Evolutionary conservation across 1,140 invertebrate genomes (phyloP).

Genomic region (Dolichoris vasculosae): DNA sequence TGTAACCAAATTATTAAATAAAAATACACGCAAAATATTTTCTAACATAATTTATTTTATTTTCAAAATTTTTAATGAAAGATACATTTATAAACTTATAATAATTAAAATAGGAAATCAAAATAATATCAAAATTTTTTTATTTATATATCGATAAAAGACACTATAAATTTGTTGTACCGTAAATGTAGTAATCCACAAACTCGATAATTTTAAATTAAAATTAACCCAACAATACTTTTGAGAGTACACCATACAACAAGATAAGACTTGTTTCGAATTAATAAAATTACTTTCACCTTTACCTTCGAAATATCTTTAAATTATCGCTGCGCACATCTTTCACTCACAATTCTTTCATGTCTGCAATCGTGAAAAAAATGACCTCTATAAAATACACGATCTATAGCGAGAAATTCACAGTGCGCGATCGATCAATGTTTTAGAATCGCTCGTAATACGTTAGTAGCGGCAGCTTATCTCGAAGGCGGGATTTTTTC

Average conservation of each 20-base stretch:
- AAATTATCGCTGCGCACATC: conserved; percentile 12
- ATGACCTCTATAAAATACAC: conserved; percentile 19
- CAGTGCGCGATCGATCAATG: conserved; percentile 5
- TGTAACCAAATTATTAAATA: too few relatives aligned
- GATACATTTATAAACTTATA: too few relatives aligned
- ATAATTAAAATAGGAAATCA: too few relatives aligned
- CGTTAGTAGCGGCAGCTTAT: neutral
- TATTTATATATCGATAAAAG: too few relatives aligned
- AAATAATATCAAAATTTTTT: too few relatives aligned
- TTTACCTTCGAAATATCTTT: conserved; percentile 27
- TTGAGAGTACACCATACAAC: neutral
- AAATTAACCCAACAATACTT: neutral
- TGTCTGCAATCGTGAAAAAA: conserved; percentile 13
- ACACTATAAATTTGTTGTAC: too few relatives aligned
- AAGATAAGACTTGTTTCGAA: neutral
- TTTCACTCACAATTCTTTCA: conserved; percentile 8
- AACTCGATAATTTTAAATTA: neutral
- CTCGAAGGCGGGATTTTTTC: conserved; percentile 23
- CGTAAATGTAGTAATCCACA: too few relatives aligned
- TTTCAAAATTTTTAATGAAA: too few relatives aligned
- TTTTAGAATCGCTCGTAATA: conserved; percentile 17
- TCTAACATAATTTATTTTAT: too few relatives aligned
- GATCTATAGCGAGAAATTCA: conserved; percentile 23
- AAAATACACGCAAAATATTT: too few relatives aligned
- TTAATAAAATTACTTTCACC: conserved; percentile 46